Evolutionary conservation across 1,140 invertebrate species (phyloP).

Genomic region (Elymnias hypermnestra): DNA sequence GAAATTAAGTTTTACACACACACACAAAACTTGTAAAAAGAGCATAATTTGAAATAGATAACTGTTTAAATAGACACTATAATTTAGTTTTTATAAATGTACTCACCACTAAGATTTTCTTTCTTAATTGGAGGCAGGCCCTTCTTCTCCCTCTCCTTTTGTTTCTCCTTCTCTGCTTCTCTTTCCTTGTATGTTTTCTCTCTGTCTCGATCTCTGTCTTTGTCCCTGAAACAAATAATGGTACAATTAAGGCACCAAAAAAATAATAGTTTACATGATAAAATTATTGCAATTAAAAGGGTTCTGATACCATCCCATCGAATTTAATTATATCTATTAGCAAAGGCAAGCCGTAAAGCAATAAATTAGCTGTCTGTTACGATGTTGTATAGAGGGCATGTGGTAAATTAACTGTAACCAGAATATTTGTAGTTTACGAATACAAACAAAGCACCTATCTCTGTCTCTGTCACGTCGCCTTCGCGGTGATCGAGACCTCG

Average conservation of each 20-base stretch:
- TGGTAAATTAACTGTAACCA: too few species aligned
- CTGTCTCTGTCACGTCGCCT: constrained; percentile 46
- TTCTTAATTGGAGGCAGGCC: constrained; percentile 92
- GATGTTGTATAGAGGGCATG: too few species aligned
- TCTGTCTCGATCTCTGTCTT: constrained; percentile 78
- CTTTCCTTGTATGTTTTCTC: constrained; percentile 79
- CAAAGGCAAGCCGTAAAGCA: too few species aligned
- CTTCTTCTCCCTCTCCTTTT: constrained; percentile 88
- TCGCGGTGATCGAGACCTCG: constrained; percentile 57
- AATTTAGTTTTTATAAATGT: not conserved
- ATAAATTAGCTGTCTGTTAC: too few species aligned
- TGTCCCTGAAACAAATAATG: constrained; percentile 24
- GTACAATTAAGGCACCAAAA: too few species aligned
- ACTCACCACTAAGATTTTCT: constrained; percentile 88
- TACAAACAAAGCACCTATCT: constrained; percentile 30
- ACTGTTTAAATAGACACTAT: constrained; percentile 37
- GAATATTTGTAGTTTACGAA: too few species aligned
- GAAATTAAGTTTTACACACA: too few species aligned
- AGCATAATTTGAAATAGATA: too few species aligned
- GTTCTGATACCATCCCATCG: too few species aligned
- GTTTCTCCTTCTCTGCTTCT: constrained; percentile 87
- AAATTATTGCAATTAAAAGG: too few species aligned
- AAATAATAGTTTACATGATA: not conserved
- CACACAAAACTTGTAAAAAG: too few species aligned
- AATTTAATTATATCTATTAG: too few species aligned